phyloP scores from a whole-genome alignment of 2,113 vertebrate genomes.

The Labeo catla region DNA sequence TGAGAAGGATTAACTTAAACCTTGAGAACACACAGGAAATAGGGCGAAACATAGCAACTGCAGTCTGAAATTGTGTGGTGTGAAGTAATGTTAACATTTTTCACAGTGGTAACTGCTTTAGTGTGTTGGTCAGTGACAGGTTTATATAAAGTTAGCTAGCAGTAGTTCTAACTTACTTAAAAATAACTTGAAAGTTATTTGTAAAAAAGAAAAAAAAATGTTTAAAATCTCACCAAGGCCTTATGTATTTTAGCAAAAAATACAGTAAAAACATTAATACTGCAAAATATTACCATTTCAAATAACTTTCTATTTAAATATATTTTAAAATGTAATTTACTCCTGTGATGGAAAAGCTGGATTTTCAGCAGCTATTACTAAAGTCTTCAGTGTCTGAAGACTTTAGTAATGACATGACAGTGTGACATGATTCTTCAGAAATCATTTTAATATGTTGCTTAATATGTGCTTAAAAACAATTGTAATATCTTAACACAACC shows the following conservation, averaged over 20 bases:
- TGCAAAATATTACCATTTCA: background rate
- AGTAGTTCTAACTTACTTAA: too few species aligned
- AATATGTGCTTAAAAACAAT: background rate
- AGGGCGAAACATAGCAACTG: background rate
- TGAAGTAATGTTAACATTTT: background rate
- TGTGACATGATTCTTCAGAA: background rate
- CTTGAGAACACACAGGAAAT: constrained; percentile 18
- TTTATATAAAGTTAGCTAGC: background rate
- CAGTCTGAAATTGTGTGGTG: background rate
- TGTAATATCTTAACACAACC: too few species aligned
- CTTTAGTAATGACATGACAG: too few species aligned
- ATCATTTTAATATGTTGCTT: background rate
- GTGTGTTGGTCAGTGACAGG: background rate
- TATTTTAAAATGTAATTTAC: too few species aligned
- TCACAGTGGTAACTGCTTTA: background rate
- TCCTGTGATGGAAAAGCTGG: background rate
- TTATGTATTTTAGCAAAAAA: background rate
- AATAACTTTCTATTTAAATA: background rate
- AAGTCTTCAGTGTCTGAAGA: background rate
- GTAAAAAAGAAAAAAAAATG: too few species aligned
- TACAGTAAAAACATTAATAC: background rate
- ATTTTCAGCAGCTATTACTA: background rate
- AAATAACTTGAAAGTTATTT: too few species aligned
- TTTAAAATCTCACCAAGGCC: too few species aligned
- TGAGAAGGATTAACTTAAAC: constrained; percentile 33